These are phyloP conservation scores for Camelus bactrianus DNA, from an alignment of 2,113 vertebrate genomes.

Conservation along the genomic window DNA sequence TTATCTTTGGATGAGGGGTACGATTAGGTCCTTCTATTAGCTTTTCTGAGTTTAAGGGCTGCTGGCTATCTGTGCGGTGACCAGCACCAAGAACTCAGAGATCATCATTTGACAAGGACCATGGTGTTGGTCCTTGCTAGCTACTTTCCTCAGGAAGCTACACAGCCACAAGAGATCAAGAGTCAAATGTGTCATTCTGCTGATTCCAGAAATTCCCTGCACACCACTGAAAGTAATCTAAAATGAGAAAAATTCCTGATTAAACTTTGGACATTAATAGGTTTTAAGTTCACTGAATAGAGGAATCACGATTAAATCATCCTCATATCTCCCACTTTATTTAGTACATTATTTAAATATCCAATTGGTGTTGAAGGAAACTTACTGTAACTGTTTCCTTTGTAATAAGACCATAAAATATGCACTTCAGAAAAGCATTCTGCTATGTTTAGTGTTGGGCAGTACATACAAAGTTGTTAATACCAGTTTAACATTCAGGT, in stretches of 20 bases:
- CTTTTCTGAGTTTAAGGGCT: neutral
- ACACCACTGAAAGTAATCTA: neutral
- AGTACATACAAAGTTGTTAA: conserved; percentile 17
- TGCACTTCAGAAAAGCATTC: neutral
- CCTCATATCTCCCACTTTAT: conserved; percentile 16
- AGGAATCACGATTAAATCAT: conserved; percentile 54
- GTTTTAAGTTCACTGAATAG: conserved; percentile 42
- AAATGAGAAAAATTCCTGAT: conserved; percentile 33
- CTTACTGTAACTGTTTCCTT: conserved; percentile 48
- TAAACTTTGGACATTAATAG: conserved; percentile 36
- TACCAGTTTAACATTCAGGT: conserved; percentile 37
- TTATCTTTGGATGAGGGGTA: neutral
- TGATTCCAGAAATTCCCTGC: neutral
- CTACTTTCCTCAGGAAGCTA: neutral
- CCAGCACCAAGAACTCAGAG: neutral
- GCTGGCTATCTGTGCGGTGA: neutral
- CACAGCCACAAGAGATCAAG: neutral
- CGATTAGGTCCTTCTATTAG: neutral
- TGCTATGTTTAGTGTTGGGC: conserved; percentile 29
- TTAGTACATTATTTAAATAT: conserved; percentile 54
- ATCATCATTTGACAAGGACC: neutral
- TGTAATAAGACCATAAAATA: conserved; percentile 61
- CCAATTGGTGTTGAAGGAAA: conserved; percentile 17
- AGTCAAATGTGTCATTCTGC: neutral
- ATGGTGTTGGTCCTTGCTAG: neutral